phyloP scores from a whole-genome alignment of 2,888 invertebrate genomes.

The Caenorhabditis virilis region DNA sequence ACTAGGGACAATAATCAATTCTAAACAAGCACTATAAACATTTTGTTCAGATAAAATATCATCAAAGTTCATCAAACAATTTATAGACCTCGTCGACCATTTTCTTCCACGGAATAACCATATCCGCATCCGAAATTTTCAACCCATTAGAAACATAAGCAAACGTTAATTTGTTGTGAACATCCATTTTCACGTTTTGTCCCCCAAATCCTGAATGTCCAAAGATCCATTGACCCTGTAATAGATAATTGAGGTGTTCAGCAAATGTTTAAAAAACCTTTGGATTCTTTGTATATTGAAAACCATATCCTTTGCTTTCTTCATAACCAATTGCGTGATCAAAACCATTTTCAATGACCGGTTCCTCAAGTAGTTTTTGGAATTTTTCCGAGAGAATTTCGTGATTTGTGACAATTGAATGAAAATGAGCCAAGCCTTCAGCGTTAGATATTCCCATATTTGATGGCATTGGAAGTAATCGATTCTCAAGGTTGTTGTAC shows the following conservation, averaged over 20 bases:
- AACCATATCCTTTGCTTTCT: constrained; percentile 56
- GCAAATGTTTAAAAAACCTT: constrained; percentile 24
- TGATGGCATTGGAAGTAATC: constrained; percentile 54
- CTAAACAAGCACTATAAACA: too few species aligned
- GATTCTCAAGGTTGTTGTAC: constrained; percentile 54
- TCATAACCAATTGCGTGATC: constrained; percentile 54
- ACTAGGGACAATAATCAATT: too few species aligned
- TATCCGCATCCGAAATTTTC: constrained; percentile 54
- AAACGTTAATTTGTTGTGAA: constrained; percentile 41
- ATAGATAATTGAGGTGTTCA: neutral
- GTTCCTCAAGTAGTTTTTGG: constrained; percentile 23
- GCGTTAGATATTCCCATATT: constrained; percentile 58
- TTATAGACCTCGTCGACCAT: constrained; percentile 37
- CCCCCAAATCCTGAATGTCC: constrained; percentile 59
- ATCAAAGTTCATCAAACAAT: neutral
- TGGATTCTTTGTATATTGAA: constrained; percentile 51
- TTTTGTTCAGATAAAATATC: too few species aligned
- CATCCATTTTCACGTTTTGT: constrained; percentile 55
- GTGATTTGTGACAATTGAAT: constrained; percentile 29
- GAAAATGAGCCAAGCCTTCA: constrained; percentile 46
- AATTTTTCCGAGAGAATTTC: constrained; percentile 26
- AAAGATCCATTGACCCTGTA: constrained; percentile 57
- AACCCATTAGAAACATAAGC: constrained; percentile 56
- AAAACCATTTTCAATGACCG: constrained; percentile 45
- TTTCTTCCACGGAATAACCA: constrained; percentile 42